Percentiles rank a stretch among this genome's conserved stretches.
phyloP scores from a whole-genome alignment of 2,888 invertebrate genomes.

The Bruchidius siliquastri region DNA sequence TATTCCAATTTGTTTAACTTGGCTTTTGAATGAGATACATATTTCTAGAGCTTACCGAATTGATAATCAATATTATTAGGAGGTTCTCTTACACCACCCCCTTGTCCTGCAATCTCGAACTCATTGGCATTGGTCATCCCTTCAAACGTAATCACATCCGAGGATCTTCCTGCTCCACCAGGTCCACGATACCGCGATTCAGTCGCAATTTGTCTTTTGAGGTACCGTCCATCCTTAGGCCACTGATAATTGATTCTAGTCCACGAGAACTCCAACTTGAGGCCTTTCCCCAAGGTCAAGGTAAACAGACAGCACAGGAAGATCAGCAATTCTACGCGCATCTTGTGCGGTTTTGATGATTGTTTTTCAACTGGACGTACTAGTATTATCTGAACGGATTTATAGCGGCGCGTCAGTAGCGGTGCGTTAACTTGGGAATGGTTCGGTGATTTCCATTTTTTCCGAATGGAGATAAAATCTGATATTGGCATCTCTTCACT shows the following conservation, averaged over 20 bases:
- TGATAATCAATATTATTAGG: constrained; percentile 15
- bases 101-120: neutral
- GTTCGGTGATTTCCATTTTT: too few species aligned
- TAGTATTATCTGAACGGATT: neutral
- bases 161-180: neutral
- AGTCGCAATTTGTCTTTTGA: constrained; percentile 3
- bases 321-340: neutral
- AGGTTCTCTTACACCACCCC: neutral
- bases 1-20: too few species aligned
- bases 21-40: too few species aligned
- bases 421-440: neutral
- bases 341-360: neutral
- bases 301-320: neutral
- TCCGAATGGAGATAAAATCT: too few species aligned
- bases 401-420: neutral
- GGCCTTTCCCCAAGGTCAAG: neutral
- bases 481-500: too few species aligned
- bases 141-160: constrained; percentile 2
- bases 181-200: neutral
- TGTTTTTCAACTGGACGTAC: neutral
- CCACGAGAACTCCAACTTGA: constrained; percentile 43
- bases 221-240: constrained; percentile 15
- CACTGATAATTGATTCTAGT: constrained; percentile 37
- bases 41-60: constrained; percentile 11
- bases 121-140: constrained; percentile 5